Base-by-base conservation (phyloP, 2,797 vertebrate species). In the Eulemur rubriventer region DNA sequence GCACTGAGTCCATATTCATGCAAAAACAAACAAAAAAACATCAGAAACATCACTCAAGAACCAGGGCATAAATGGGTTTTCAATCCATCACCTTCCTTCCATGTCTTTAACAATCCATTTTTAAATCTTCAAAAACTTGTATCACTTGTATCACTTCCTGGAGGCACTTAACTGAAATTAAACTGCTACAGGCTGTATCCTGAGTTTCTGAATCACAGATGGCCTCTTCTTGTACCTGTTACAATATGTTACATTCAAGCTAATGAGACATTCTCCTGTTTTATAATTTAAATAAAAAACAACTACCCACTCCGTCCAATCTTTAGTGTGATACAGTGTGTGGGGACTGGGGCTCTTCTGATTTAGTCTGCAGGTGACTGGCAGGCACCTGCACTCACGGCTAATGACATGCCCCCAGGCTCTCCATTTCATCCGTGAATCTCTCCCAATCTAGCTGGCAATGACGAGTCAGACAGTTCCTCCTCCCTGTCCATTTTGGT, bases 111-210 rank as follows among this genome's bases (percentile, higher is more conserved):
- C 12, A 72, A 69, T 35, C 57, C 12, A 22, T n/a, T 92, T 96
- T 72, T 50, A 94, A 80, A 89, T 94, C n/a, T 89, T 80, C 59
- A 80, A 84, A 83, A 89, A 75, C 33, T 48, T 76, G 24, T 55
- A 65, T 69, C 69, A 89, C 46, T 90, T 92, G 24, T 55, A 65
- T 69, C 69, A 89, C 50, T 90, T 92, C 80, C 76, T 86, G 6
- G 65, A 85, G 38, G 76, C 75, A 88, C 65, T 90, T 70, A 73
- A 76, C 26, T 76, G 28, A 87, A 92, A 65, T 46, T 83, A 84
- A 46, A 86, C 78, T 38, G 82, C 46, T 33, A 38, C 0, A 43
- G 81, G 82, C 38, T 65, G 4, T 35, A n/a, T 50, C 59, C 70
- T 50, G 70, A 91, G 73, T 28, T 81, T 86, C 63, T 78, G 75